A percentile compares a stretch with the other conserved stretches of the same genome.
These are phyloP conservation scores for Limnephilus rhombicus DNA, from an alignment of 2,888 invertebrate species.

Conservation along the genomic window DNA sequence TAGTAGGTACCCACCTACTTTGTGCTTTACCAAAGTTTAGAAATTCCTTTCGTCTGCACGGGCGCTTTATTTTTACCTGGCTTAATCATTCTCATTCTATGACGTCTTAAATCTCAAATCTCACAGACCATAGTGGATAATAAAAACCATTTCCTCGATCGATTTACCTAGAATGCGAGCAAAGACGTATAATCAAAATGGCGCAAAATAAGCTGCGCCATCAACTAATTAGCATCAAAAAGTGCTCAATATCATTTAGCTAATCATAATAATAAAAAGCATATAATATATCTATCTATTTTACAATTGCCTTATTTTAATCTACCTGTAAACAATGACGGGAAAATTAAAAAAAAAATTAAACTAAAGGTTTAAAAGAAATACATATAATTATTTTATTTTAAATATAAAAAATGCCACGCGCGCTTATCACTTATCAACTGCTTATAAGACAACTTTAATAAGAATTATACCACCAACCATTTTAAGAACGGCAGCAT, in stretches of 20 bases:
- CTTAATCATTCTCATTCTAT: background rate
- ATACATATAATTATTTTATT: no score
- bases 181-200: background rate
- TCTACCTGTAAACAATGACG: no score
- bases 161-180: background rate
- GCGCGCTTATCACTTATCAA: no score
- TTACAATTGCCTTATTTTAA: no score
- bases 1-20: background rate
- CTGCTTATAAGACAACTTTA: no score
- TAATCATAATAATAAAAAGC: no score
- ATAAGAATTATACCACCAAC: no score
- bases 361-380: no score
- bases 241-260: background rate
- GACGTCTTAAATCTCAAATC: background rate
- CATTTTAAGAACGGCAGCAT: no score
- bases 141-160: background rate
- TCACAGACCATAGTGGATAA: background rate
- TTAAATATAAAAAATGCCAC: no score
- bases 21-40: background rate
- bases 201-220: background rate
- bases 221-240: background rate
- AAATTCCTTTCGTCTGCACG: background rate
- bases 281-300: no score
- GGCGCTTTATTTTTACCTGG: background rate
- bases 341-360: no score